These are phyloP conservation scores for Musca domestica DNA, from an alignment of 1,140 invertebrate genomes.

Conservation along the genomic window DNA sequence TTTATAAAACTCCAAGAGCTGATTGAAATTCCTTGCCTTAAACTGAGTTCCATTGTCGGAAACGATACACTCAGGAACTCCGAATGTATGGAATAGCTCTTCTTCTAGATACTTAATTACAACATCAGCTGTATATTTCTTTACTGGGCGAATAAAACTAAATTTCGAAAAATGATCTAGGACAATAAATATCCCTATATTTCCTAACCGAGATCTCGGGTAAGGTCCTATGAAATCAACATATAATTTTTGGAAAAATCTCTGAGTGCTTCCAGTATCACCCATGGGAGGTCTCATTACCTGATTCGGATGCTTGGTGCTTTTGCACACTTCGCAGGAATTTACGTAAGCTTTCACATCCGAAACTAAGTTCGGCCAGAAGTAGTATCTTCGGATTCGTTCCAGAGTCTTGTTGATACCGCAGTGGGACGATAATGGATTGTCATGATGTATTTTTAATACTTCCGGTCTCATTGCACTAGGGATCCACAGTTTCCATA, in stretches of 20 bases:
- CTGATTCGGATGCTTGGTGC: slow-evolving; percentile 13
- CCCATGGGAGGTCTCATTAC: background rate
- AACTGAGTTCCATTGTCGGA: no score
- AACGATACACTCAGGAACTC: background rate
- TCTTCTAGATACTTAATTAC: background rate
- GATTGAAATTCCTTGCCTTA: background rate
- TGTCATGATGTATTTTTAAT: no score
- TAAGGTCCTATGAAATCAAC: slow-evolving; percentile 13
- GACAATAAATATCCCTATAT: slow-evolving; percentile 9
- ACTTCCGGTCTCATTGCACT: background rate
- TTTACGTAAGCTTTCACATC: no score
- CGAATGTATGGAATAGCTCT: background rate
- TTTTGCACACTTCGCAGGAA: no score
- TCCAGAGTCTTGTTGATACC: slow-evolving; percentile 14
- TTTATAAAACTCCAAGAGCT: background rate
- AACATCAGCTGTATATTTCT: background rate
- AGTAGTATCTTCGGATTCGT: background rate
- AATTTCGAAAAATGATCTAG: slow-evolving; percentile 17
- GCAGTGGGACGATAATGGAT: no score
- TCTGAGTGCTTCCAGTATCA: background rate
- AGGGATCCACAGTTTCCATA: background rate
- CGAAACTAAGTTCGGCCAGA: no score
- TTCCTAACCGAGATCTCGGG: background rate
- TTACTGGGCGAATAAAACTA: slow-evolving; percentile 3
- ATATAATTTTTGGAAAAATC: slow-evolving; percentile 8